phyloP scores from a whole-genome alignment of 2,113 vertebrate species.

The Ivindomyrus marchei region DNA sequence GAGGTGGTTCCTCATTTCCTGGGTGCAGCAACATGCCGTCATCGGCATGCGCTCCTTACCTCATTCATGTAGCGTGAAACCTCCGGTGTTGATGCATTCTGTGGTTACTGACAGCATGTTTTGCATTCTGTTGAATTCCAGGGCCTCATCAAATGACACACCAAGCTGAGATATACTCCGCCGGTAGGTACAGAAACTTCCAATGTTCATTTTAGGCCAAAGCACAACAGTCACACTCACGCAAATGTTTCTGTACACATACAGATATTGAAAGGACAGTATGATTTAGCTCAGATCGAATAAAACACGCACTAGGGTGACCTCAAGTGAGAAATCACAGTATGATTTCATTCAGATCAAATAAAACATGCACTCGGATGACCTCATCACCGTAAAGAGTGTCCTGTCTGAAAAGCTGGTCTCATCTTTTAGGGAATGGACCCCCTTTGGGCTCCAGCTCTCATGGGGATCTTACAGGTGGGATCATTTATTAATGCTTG shows the following conservation, averaged over 20 bases:
- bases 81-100: neutral
- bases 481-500: neutral
- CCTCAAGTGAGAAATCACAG: neutral
- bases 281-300: neutral
- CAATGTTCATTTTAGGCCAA: neutral
- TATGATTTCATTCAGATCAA: neutral
- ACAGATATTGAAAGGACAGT: neutral
- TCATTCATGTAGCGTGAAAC: neutral
- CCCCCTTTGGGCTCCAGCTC: slow-evolving; percentile 1
- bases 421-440: slow-evolving; percentile 5
- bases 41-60: too few species aligned
- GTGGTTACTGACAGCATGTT: neutral
- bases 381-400: neutral
- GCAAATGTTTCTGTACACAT: neutral
- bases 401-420: neutral
- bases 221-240: neutral
- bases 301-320: neutral
- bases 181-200: slow-evolving; percentile 19
- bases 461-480: slow-evolving; percentile 38
- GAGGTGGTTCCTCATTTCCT: too few species aligned
- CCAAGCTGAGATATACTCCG: neutral
- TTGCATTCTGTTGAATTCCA: neutral
- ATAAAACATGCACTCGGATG: neutral
- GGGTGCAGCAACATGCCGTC: too few species aligned
- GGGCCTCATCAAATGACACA: neutral